Conservation (phyloP, 2,888 invertebrate genomes). For the Eilema sororculum region DNA sequence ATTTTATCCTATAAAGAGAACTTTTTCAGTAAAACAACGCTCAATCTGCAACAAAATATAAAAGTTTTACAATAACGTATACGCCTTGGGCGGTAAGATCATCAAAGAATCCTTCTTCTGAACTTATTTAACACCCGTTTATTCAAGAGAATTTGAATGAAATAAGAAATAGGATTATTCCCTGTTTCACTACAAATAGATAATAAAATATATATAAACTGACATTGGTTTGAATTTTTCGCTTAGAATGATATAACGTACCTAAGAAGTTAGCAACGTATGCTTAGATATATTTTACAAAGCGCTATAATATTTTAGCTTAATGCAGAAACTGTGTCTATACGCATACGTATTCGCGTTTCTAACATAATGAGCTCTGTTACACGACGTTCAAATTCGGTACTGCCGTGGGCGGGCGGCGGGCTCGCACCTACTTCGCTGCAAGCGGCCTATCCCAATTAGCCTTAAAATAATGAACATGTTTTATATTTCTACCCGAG, state of each 20-base stretch:
- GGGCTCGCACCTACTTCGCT: conserved; percentile 79
- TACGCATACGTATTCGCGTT: conserved; percentile 68
- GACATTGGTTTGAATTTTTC: background rate
- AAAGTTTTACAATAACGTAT: conserved; percentile 85
- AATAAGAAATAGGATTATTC: conserved; percentile 52
- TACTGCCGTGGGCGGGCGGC: conserved; percentile 81
- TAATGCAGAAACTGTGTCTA: conserved; percentile 84
- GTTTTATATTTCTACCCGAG: conserved; percentile 86
- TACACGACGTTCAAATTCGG: conserved; percentile 77
- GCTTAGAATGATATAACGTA: conserved; percentile 13
- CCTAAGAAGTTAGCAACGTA: conserved; percentile 35
- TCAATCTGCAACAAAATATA: conserved; percentile 84
- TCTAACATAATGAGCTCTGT: conserved; percentile 78
- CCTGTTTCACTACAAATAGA: background rate
- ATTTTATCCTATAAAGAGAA: conserved; percentile 81
- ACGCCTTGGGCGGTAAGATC: conserved; percentile 79
- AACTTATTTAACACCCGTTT: conserved; percentile 64
- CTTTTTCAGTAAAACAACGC: conserved; percentile 84
- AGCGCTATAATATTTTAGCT: conserved; percentile 73
- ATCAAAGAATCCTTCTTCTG: conserved; percentile 74
- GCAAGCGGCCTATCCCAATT: conserved; percentile 86
- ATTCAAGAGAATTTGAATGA: conserved; percentile 63
- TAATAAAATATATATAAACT: background rate
- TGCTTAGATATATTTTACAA: conserved; percentile 56
- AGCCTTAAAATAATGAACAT: conserved; percentile 87